Evolutionary conservation across 2,888 invertebrate species (phyloP).

Genomic region (Conistra vaccinii): DNA sequence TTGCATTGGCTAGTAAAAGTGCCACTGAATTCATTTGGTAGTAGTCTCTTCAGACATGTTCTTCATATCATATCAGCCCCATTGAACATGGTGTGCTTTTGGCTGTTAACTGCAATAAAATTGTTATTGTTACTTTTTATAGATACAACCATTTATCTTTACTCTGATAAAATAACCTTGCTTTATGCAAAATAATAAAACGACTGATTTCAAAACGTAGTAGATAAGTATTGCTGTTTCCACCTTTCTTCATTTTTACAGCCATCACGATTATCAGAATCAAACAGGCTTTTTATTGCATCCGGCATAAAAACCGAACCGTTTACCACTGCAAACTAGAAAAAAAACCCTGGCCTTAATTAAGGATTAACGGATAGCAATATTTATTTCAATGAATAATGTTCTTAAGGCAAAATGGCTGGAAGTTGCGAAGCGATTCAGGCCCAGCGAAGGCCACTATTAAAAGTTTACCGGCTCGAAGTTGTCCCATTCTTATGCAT

Average conservation of each 20-base stretch:
- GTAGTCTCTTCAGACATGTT: not conserved
- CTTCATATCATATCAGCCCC: too few relatives aligned
- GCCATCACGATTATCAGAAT: not conserved
- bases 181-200: not conserved
- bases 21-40: not conserved
- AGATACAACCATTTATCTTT: constrained; percentile 1
- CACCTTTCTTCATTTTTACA: not conserved
- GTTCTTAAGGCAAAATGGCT: constrained; percentile 63
- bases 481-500: constrained; percentile 77
- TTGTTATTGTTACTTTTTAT: not conserved
- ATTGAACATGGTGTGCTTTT: too few relatives aligned
- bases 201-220: not conserved
- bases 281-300: not conserved
- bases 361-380: constrained; percentile 48
- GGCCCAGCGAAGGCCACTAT: constrained; percentile 74
- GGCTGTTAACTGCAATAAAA: not conserved
- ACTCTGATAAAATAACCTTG: not conserved
- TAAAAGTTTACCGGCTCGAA: constrained; percentile 75
- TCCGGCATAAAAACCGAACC: not conserved
- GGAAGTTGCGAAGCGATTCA: constrained; percentile 71
- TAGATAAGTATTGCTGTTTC: not conserved
- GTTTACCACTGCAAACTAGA: constrained; percentile 2
- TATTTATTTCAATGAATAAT: constrained; percentile 62
- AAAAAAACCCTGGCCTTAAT: constrained; percentile 27
- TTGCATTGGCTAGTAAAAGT: too few relatives aligned